Evolutionary conservation across 2,113 vertebrate species (phyloP).

Genomic region (Lophotis ruficrista): DNA sequence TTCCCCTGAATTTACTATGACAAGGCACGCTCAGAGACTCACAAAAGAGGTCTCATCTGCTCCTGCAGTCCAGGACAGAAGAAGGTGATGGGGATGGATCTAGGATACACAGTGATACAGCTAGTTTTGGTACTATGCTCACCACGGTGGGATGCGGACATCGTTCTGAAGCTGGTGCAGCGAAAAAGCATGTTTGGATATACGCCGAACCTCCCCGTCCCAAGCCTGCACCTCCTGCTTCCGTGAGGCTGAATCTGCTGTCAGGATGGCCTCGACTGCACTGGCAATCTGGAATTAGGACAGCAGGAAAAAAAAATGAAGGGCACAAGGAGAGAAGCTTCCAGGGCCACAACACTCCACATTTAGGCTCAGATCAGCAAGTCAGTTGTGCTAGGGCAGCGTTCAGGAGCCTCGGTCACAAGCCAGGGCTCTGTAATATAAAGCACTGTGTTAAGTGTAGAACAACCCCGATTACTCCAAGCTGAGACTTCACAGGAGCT

Average conservation of each 20-base stretch:
- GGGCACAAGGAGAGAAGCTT: neutral
- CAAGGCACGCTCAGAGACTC: neutral
- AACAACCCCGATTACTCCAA: neutral
- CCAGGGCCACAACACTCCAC: neutral
- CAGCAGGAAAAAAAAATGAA: neutral
- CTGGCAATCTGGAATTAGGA: constrained; percentile 83
- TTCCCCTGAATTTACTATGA: neutral
- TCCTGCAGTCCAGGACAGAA: neutral
- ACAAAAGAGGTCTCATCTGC: neutral
- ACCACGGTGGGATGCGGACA: constrained; percentile 95
- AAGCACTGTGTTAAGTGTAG: neutral
- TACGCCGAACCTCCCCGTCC: constrained; percentile 96
- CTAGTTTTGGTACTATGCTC: constrained; percentile 21
- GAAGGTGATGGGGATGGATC: neutral
- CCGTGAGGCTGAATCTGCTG: constrained; percentile 93
- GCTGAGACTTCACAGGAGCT: neutral
- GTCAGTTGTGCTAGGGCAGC: neutral
- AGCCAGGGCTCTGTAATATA: neutral
- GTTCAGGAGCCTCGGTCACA: neutral
- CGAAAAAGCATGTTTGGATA: constrained; percentile 89
- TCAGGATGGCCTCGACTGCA: constrained; percentile 88
- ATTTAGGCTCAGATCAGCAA: neutral
- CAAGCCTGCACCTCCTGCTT: constrained; percentile 95
- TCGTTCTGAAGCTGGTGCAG: constrained; percentile 94
- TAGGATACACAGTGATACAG: neutral